Conservation (phyloP, 64 coral and sea anemone genomes). For the Orbicella faveolata region DNA sequence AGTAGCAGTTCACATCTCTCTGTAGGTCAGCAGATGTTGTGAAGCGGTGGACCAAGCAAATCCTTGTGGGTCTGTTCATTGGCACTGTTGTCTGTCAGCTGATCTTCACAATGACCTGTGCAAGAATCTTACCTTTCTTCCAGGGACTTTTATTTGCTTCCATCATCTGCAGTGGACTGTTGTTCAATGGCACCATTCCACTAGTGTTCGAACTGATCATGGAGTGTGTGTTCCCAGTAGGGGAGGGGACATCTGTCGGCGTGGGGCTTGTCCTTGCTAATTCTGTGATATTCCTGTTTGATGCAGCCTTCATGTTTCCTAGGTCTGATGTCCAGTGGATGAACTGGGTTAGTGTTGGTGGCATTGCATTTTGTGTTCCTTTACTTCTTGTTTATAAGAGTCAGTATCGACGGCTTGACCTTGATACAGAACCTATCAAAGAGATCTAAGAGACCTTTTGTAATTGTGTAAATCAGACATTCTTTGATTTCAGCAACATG, state of each 20-base stretch:
- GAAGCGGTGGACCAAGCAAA: constrained; percentile 25
- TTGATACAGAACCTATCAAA: not conserved
- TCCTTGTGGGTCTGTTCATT: constrained; percentile 51
- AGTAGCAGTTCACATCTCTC: not conserved
- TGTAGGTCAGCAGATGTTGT: constrained; percentile 56
- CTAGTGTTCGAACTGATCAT: constrained; percentile 60
- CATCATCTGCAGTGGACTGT: constrained; percentile 5
- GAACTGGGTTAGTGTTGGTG: constrained; percentile 57
- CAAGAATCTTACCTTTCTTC: constrained; percentile 38
- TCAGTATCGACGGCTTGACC: constrained; percentile 49
- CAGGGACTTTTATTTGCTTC: constrained; percentile 23
- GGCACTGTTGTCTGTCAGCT: not conserved
- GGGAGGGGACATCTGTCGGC: constrained; percentile 39
- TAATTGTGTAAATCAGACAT: too few species aligned
- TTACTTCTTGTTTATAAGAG: constrained; percentile 46
- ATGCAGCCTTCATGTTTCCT: constrained; percentile 64
- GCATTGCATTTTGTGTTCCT: constrained; percentile 40
- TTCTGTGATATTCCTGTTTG: constrained; percentile 31
- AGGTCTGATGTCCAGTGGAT: constrained; percentile 61
- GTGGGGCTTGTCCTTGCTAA: constrained; percentile 16
- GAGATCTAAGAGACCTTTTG: too few species aligned
- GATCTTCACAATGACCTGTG: constrained; percentile 53
- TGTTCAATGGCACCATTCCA: constrained; percentile 42
- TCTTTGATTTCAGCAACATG: too few species aligned
- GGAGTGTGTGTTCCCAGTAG: constrained; percentile 55